phyloP scores from a whole-genome alignment of 2,797 vertebrate species.

The Chelon labrosus region DNA sequence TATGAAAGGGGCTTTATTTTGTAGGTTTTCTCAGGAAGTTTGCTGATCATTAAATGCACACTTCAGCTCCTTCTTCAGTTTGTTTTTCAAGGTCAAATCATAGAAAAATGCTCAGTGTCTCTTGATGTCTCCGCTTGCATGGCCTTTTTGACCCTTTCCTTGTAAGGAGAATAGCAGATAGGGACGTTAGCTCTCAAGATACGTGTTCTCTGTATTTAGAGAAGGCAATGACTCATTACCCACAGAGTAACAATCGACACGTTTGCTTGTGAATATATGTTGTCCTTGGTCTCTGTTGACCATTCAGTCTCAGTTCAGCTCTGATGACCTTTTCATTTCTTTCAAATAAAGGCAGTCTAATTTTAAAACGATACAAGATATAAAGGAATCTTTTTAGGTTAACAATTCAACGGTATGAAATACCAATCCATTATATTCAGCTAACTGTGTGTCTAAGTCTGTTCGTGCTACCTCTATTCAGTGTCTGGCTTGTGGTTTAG shows the following conservation, averaged over 20 bases:
- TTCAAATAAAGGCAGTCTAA: background rate
- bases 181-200: too few relatives aligned
- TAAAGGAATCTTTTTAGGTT: background rate
- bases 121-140: background rate
- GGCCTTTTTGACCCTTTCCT: conserved; percentile 7
- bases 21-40: conserved; percentile 3
- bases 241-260: background rate
- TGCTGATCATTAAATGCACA: conserved; percentile 3
- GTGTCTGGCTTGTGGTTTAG: background rate
- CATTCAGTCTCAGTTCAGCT: background rate
- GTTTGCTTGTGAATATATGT: background rate
- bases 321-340: background rate
- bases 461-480: background rate
- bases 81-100: background rate
- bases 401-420: background rate
- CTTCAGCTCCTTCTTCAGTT: background rate
- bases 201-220: background rate
- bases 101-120: background rate
- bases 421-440: background rate
- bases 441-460: too few relatives aligned
- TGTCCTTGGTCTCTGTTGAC: conserved; percentile 1
- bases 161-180: background rate
- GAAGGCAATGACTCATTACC: background rate
- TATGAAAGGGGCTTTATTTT: conserved; percentile 1
- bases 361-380: background rate